Conservation (phyloP, 1,140 invertebrate genomes). For the Drosophila triauraria region DNA sequence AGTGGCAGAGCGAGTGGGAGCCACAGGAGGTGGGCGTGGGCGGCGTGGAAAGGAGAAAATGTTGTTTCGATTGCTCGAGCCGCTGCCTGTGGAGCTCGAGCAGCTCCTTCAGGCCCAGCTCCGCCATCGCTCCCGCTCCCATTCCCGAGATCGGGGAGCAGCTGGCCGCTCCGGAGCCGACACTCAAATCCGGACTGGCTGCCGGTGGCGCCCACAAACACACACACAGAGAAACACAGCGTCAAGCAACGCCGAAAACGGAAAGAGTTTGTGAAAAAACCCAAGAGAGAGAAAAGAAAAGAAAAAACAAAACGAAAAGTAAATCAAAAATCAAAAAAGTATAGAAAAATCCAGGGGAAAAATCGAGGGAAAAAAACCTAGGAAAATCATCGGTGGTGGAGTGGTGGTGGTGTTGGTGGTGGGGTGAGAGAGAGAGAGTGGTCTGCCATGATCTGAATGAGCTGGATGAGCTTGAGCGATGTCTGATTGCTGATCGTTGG, state of each 20-base stretch:
- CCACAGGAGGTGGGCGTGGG: conserved; percentile 74
- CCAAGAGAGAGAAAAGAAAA: conserved; percentile 49
- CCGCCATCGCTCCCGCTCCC: conserved; percentile 41
- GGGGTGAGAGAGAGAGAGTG: conserved; percentile 17
- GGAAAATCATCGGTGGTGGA: conserved; percentile 30
- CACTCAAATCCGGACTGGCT: conserved; percentile 73
- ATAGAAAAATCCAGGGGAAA: conserved; percentile 13
- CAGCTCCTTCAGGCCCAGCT: conserved; percentile 72
- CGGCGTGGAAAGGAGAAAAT: conserved; percentile 84
- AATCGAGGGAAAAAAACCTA: conserved; percentile 9
- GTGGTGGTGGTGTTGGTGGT: conserved; percentile 10
- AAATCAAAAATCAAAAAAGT: conserved; percentile 51
- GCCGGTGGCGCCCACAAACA: conserved; percentile 46
- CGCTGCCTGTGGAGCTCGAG: conserved; percentile 79
- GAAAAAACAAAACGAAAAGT: conserved; percentile 37
- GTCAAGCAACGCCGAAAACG: conserved; percentile 61
- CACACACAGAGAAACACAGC: conserved; percentile 31
- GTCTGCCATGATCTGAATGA: conserved; percentile 51
- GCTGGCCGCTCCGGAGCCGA: conserved; percentile 19
- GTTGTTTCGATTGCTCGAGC: conserved; percentile 82
- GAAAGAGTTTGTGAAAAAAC: conserved; percentile 52
- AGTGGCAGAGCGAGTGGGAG: conserved; percentile 71
- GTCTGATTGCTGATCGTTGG: conserved; percentile 42
- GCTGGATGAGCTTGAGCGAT: conserved; percentile 44
- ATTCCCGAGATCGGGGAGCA: conserved; percentile 25